Percentiles rank a stretch among this genome's conserved stretches.
Conservation (phyloP, 2,113 vertebrate species). For the Pseudorhombus dupliciocellatus region DNA sequence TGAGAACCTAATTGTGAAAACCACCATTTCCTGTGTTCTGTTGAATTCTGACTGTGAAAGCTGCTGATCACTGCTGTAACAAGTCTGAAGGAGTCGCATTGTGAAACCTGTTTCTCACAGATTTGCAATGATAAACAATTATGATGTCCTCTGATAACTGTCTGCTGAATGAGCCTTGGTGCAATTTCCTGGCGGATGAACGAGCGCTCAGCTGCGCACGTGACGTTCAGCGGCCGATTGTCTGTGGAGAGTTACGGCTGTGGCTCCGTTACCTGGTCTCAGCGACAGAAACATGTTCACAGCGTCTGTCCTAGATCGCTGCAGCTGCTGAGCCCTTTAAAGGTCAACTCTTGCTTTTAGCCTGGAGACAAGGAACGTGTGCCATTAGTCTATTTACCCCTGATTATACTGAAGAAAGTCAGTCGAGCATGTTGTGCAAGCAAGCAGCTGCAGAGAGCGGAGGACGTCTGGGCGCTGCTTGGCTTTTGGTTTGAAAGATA, state of each 20-base stretch:
- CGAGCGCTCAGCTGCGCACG: not conserved
- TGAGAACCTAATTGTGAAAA: too few species aligned
- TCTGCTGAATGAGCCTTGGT: not conserved
- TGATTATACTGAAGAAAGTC: not conserved
- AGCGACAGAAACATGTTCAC: conserved; percentile 2
- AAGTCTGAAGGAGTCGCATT: too few species aligned
- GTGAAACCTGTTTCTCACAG: not conserved
- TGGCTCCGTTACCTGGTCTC: not conserved
- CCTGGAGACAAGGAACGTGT: not conserved
- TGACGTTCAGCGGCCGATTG: not conserved
- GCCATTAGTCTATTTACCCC: not conserved
- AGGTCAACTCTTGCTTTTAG: conserved; percentile 10
- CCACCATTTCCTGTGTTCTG: too few species aligned
- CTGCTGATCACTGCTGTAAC: not conserved
- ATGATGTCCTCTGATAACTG: not conserved
- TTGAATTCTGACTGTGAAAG: not conserved
- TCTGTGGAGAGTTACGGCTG: not conserved
- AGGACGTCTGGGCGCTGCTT: not conserved
- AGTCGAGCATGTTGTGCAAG: not conserved
- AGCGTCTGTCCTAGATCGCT: not conserved
- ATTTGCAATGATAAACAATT: not conserved
- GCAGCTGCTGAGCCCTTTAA: conserved; percentile 17
- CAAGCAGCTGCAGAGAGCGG: not conserved
- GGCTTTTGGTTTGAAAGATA: conserved; percentile 25
- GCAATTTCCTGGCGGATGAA: not conserved